These are phyloP conservation scores for Lagothrix lagotricha DNA, from an alignment of 2,797 vertebrate species.

Conservation along the genomic window DNA sequence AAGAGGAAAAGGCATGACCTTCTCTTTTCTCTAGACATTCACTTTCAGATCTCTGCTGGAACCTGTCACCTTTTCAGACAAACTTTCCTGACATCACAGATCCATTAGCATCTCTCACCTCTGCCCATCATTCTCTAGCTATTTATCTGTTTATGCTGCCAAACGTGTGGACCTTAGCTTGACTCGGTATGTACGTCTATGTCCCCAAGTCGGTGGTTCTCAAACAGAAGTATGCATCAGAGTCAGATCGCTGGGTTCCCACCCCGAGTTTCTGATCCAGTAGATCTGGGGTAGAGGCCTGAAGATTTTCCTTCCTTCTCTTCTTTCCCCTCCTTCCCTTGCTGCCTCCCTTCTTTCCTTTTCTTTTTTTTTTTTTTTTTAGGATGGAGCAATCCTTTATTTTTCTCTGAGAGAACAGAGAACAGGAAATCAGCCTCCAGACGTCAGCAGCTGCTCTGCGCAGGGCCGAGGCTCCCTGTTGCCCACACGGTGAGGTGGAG, in stretches of 20 bases:
- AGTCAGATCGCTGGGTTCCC: not conserved
- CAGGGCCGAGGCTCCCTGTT: no score
- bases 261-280: not conserved
- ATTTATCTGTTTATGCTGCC: not conserved
- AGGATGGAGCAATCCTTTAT: no score
- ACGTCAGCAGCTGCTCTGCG: no score
- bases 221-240: not conserved
- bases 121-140: not conserved
- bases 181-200: not conserved
- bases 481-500: no score
- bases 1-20: not conserved
- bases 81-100: not conserved
- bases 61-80: not conserved
- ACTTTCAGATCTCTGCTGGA: not conserved
- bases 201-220: not conserved
- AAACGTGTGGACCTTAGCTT: not conserved
- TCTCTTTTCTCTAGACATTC: not conserved
- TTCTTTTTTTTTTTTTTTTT: no score
- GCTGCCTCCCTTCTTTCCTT: no score
- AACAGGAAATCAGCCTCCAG: no score
- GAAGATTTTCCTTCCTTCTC: not conserved
- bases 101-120: not conserved
- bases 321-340: no score
- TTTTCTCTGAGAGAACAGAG: no score
- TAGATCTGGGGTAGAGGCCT: not conserved